Evolutionary conservation across 2,888 invertebrate species (phyloP), one percentile per base, ranked within the genome.

Genomic region (Aromia moschata): DNA sequence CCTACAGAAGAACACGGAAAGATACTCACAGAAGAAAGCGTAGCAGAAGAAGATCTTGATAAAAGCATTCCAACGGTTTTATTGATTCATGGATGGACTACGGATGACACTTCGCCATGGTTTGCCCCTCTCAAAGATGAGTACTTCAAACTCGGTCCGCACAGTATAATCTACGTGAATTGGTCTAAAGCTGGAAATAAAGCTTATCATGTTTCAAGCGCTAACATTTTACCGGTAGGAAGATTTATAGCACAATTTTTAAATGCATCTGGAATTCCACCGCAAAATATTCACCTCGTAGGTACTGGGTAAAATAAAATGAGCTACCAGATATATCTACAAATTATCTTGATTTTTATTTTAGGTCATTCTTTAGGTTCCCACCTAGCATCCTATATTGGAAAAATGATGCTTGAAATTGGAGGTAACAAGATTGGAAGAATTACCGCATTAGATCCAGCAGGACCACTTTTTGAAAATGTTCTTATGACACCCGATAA

Each of bases 11-110:
- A 56, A 0, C 31, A 46, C 3, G 69, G 66, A 3, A 60, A 55
- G 33, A 43, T 63, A 7, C n/a, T 74, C 30, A 68, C 67, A 5
- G 67, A 68, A 46, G 69, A 71, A 46, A 68, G 56, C 31, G 56
- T 62, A 1, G 37, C 51, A 1, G 33, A 44, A 7, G 36, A 52
- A 46, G 44, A 58, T 10, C 47, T 67, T 17, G 55, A 71, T 30
- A 63, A 56, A 53, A 60, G 67, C 4, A 31, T 70, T 15, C 74
- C 77, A 45, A 82, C 82, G 0, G 81, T 83, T 64, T 70, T 83
- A 7, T 75, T 84, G 31, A 80, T 83, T 17, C 84, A 84, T 54
- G 84, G 84, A n/a, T 84, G 82, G 81, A 81, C 82, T 47, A 81
- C 82, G 1, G 81, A 79, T 56, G 77, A 78, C 31, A 74, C 74